Base-by-base conservation (phyloP, 2,797 vertebrate species). In the Helostoma temminkii region DNA sequence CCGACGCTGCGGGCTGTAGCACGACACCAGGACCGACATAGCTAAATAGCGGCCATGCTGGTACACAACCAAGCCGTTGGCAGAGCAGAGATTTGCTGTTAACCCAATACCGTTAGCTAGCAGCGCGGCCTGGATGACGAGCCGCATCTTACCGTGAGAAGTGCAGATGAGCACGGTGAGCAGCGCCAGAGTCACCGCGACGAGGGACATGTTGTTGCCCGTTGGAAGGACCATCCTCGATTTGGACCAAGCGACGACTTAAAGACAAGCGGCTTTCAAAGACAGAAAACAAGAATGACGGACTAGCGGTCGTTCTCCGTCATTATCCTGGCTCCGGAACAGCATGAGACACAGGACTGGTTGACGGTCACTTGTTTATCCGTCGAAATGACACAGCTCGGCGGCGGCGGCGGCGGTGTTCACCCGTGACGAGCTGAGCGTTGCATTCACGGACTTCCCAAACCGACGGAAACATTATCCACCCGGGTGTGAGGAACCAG, bases 71-170 rank as follows among this genome's bases (percentile, higher is more conserved):
- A 9, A 46, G 39, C 9, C 21, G 0, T 22, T 25, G 18, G 26
- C 28, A 0, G 24, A 10, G 34, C 30, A 32, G 30, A 32, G 30
- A 18, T 48, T 1, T 1, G 10, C 57, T 26, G 71, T 49, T 19
- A 16, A 37, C 24, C 28, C 18, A 15, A 6, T 6, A 1, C 26
- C 39, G 65, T 47, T 19, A 41, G 52, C 65, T 47, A 21, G 52
- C 67, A 45, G 24, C 28, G 76, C 70, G 91, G 92, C 92, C 91
- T 86, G 71, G 52, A n/a, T 11, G 47, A 3, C 41, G 56, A 76
- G 57, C 43, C 21, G 18, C 54, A 26, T 88, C 93, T 94, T 91
- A 95, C 94, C 93, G 53, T 46, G 90, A 81, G 88, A 87, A 24
- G 86, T 49, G 84, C 82, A 84, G 79, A 93, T 86, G 77, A 92